Base-by-base conservation (phyloP, 30 jellyfish, hydroid and myxozoan genomes). In the Phacellophora camtschatica region DNA sequence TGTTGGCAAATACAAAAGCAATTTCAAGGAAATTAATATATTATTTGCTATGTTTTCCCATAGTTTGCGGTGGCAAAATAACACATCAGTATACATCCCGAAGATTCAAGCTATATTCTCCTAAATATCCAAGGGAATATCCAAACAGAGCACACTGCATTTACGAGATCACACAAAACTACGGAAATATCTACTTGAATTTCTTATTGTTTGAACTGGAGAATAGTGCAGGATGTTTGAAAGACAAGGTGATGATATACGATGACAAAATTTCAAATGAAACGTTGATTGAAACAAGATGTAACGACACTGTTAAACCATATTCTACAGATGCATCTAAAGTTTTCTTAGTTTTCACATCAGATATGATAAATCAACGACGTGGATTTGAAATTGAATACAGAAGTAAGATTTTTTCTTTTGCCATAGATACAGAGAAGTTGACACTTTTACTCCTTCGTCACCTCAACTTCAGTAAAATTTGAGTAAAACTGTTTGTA, bases 171-270 rank as follows among this genome's bases (percentile, higher is more conserved):
- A 7, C 2, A 4, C 0, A 51, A 13, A 0, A 3, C 10, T 69
- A 42, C 29, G 83, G 83, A 46, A 42, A 43, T 55, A 69, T 69
- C 3, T 19, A 4, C 25, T 55, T 69, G 45, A 7, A 45, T 33
- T 37, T 69, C 50, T 5, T 9, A 36, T 16, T 13, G 11, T 69
- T 69, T 69, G 70, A 69, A 4, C 12, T 69, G 42, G 83, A 69
- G 27, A 9, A 13, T 30, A 37, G 68, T 25, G 66, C 23, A 11
- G 63, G 39, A 33, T 69, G 83, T 54, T 19, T 7, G 7, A 69
- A 69, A 31, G 83, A 69, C 83, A 41, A 70, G 22, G 23, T 69
- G 50, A 69, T 24, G 39, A 46, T 69, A 8, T 69, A 41, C 48
- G 83, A 69, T 22, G 54, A 33, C 15, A 19, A 31, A 5, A 45